Base-by-base conservation (phyloP, 2,888 invertebrate genomes). In the Lottia gigantea region DNA sequence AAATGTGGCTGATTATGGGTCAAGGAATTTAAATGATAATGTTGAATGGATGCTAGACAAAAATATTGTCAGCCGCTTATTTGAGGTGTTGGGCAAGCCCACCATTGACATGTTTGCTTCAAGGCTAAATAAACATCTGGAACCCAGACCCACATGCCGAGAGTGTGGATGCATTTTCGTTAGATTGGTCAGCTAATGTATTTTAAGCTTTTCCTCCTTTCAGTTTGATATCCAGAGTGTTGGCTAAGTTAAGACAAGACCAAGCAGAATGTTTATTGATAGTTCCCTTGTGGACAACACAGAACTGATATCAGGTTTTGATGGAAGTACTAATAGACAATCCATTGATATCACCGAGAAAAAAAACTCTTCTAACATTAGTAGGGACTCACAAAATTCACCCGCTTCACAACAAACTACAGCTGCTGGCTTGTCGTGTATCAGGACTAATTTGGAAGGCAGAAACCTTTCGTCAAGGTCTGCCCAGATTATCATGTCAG, bases 151-250 rank as follows among this genome's bases (percentile, higher is more conserved):
- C 68, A 61, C 31, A 65, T 26, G 67, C 68, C 11, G 46, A 55
- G 12, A 47, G 46, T 23, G 49, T 73, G 4, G 68, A 73, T 71
- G 71, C 68, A 19, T 70, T 73, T 47, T 31, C 64, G 14, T n/a
- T 64, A 8, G 31, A 31, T 19, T 71, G 71, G 67, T 61, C 61
- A 14, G 47, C 8, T 64, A 47, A 40, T 40, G 14, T 40, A n/a
- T 64, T 67, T 40, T 73, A 67, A 23, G 47, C 46, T 19, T 73
- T 73, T 67, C 70, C 73, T 15, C 71, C 68, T 67, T 64, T 71
- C 67, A 67, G 61, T 67, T 8, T 71, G 8, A 23, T 71, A 1
- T n/a, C 64, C 25, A 61, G 61, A 46, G 31, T 55, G 7, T 46
- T 73, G 16, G 23, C 26, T 12, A 71, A 71, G n/a, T 15, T 68